phyloP scores from a whole-genome alignment of 1,140 invertebrate species.

The Platyura marginata region DNA sequence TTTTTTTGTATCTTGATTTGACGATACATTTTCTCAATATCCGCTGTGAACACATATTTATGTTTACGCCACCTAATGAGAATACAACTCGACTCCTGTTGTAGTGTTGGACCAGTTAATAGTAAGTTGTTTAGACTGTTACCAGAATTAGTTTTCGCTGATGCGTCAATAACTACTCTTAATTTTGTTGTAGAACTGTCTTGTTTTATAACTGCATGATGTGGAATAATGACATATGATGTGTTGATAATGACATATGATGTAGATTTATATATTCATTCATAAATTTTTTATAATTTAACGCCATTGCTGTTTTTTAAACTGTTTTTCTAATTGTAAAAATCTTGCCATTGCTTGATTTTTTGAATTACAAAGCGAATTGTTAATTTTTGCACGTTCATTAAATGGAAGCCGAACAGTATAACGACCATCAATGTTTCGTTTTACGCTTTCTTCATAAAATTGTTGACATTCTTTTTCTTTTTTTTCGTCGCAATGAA shows the following conservation, averaged over 20 bases:
- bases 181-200: conserved; percentile 7
- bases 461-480: too few species aligned
- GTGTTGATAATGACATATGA: neutral
- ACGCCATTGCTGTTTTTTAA: too few species aligned
- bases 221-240: conserved; percentile 1
- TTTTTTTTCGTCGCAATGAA: too few species aligned
- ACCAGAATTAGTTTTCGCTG: conserved; percentile 9
- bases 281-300: too few species aligned
- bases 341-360: too few species aligned
- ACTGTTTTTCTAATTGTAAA: too few species aligned
- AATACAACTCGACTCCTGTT: neutral
- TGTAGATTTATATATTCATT: neutral
- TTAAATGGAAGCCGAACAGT: too few species aligned
- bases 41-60: conserved; percentile 8
- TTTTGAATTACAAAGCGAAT: too few species aligned
- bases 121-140: conserved; percentile 11
- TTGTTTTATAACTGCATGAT: conserved; percentile 6
- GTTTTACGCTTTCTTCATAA: too few species aligned
- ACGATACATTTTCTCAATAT: conserved; percentile 20
- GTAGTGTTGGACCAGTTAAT: conserved; percentile 12
- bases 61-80: conserved; percentile 3
- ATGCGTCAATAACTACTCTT: conserved; percentile 15
- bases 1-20: conserved; percentile 12
- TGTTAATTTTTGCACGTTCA: too few species aligned
- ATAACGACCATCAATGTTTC: too few species aligned